Base-by-base conservation (phyloP, 2,113 vertebrate species). In the Brachyhypopomus gauderio region DNA sequence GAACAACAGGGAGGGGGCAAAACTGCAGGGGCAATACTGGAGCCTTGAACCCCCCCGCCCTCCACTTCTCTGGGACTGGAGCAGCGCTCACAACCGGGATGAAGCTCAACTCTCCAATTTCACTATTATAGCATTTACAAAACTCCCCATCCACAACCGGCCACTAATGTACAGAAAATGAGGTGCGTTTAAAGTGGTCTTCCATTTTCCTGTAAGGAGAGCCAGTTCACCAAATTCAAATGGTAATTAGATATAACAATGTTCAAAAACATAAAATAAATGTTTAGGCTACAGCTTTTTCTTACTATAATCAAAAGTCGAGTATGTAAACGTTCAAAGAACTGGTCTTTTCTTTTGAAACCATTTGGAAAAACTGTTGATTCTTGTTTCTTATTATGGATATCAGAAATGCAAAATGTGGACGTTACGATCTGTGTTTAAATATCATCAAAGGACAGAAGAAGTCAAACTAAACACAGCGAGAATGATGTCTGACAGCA, bases 381-480 rank as follows among this genome's bases (percentile, higher is more conserved):
- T 52, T 52, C 45, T 52, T 52, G 1, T 14, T 52, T 52, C 45
- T 52, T 11, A 52, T 52, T 52, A 14, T 52, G 12, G 45, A 52
- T 52, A 52, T 52, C 9, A 52, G 45, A 52, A 52, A 52, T 52
- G 45, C 45, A 52, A 52, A 52, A 52, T 52, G 45, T 52, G 25
- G 20, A 36, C 36, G 2, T 30, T 67, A 38, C 36, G 2, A 20
- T 67, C 64, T 38, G 14, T 8, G 17, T 20, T 9, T 63, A 62
- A 79, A n/a, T 20, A 72, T 5, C n/a, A 48, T 64, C 58, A 64
- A 19, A 52, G 25, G 59, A 7, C 55, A 14, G 59, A 74, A 22
- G 16, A 72, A 20, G 27, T 80, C 56, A 80, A 74, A 80, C 2
- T 64, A 36, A 58, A 22, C 25, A 72, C 12, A 63, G 36, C 60